A percentile compares a stretch with the other conserved stretches of the same genome.
Evolutionary conservation across 2,888 invertebrate species (phyloP).

Genomic region (Drosophila kambysellisi): DNA sequence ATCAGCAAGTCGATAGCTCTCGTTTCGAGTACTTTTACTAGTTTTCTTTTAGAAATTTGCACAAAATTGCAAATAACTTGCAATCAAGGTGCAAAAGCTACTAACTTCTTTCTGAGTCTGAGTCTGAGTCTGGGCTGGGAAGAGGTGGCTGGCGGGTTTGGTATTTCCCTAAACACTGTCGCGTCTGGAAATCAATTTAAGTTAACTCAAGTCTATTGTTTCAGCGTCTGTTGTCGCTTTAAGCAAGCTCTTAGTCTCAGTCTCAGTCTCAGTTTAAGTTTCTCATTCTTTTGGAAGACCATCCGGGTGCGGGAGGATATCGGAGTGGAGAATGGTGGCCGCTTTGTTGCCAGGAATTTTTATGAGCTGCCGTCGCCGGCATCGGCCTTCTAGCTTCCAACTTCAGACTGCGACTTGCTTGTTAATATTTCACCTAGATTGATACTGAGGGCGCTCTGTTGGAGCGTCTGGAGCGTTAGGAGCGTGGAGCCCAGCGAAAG

Average conservation of each 20-base stretch:
- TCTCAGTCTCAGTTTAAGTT: not conserved
- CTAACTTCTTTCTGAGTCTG: slow-evolving; percentile 18
- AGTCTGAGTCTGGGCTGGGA: slow-evolving; percentile 13
- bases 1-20: not conserved
- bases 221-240: slow-evolving; percentile 65
- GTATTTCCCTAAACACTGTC: slow-evolving; percentile 60
- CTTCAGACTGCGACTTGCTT: slow-evolving; percentile 61
- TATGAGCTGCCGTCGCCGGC: slow-evolving; percentile 76
- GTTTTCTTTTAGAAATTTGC: slow-evolving; percentile 58
- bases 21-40: slow-evolving; percentile 6
- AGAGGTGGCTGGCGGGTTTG: slow-evolving; percentile 5
- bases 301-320: not conserved
- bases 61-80: slow-evolving; percentile 82
- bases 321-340: not conserved
- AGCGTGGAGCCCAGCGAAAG: slow-evolving; percentile 26
- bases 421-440: slow-evolving; percentile 81
- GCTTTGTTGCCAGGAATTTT: slow-evolving; percentile 77
- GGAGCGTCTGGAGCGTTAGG: slow-evolving; percentile 10
- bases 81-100: slow-evolving; percentile 76
- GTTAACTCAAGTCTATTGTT: slow-evolving; percentile 81
- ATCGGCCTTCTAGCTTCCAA: slow-evolving; percentile 55
- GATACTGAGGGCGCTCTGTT: slow-evolving; percentile 58
- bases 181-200: slow-evolving; percentile 79
- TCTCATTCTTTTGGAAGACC: slow-evolving; percentile 11
- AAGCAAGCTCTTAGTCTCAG: slow-evolving; percentile 35